Conservation (phyloP, 2,113 vertebrate species). For the Prunella fulvescens region DNA sequence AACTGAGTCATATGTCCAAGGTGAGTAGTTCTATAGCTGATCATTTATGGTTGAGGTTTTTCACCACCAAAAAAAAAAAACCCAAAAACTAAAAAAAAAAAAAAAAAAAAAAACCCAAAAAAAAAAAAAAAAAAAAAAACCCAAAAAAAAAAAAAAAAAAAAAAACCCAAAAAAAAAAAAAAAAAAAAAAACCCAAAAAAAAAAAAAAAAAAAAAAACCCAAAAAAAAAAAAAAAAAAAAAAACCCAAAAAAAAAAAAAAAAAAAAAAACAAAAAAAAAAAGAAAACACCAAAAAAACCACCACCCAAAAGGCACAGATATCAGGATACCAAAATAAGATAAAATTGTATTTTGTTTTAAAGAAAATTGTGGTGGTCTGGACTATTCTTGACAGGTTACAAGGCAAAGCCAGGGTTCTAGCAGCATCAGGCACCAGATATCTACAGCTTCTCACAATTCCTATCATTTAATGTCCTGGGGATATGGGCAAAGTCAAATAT, state of each 20-base stretch:
- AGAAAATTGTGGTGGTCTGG: not conserved
- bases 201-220: not conserved
- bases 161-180: too few relatives aligned
- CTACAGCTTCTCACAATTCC: not conserved
- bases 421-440: not conserved
- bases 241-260: too few relatives aligned
- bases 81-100: too few relatives aligned
- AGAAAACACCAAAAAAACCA: too few relatives aligned
- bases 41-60: not conserved
- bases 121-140: too few relatives aligned
- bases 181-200: too few relatives aligned
- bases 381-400: not conserved
- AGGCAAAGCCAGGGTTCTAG: not conserved
- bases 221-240: too few relatives aligned
- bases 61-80: too few relatives aligned
- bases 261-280: too few relatives aligned
- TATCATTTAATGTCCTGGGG: not conserved
- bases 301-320: rapidly evolving
- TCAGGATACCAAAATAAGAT: too few relatives aligned
- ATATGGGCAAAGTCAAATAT: not conserved
- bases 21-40: not conserved
- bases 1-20: not conserved
- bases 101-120: too few relatives aligned
- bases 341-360: not conserved
- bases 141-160: too few relatives aligned